Conservation (phyloP, 2,888 invertebrate genomes). For the Anoplius nigerrimus region DNA sequence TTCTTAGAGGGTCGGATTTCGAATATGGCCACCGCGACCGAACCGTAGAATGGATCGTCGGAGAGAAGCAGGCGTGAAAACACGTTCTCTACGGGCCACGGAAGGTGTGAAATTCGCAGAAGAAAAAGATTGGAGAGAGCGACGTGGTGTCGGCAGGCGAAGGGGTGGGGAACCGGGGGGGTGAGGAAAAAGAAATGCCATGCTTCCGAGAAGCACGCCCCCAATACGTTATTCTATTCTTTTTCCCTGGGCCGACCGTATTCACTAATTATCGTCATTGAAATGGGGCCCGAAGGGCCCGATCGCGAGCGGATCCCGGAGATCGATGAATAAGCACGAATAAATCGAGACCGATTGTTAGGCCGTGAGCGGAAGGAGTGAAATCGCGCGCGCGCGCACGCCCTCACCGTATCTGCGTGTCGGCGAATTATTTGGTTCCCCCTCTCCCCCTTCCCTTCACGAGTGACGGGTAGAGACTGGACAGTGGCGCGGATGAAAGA, state of each 20-base stretch:
- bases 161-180: too few species aligned
- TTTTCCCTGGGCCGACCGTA: conserved; percentile 30
- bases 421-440: too few species aligned
- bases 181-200: conserved; percentile 10
- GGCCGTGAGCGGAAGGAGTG: too few species aligned
- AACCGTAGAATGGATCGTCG: conserved; percentile 44
- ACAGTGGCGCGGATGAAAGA: too few species aligned
- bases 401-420: too few species aligned
- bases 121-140: conserved; percentile 23
- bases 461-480: too few species aligned
- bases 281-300: conserved; percentile 10
- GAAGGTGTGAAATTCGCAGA: conserved; percentile 54
- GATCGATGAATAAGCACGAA: conserved; percentile 27
- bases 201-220: conserved; percentile 45
- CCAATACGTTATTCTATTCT: conserved; percentile 31
- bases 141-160: conserved; percentile 49
- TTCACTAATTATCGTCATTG: conserved; percentile 41
- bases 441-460: too few species aligned
- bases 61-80: conserved; percentile 47
- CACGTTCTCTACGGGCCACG: conserved; percentile 36
- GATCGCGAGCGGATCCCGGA: conserved; percentile 24
- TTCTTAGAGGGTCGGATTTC: conserved; percentile 67
- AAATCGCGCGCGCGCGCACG: too few species aligned
- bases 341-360: neutral
- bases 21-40: conserved; percentile 61